Percentiles rank a stretch among this genome's conserved stretches.
phyloP scores from a whole-genome alignment of 2,113 vertebrate species.

The Ailurus styani region DNA sequence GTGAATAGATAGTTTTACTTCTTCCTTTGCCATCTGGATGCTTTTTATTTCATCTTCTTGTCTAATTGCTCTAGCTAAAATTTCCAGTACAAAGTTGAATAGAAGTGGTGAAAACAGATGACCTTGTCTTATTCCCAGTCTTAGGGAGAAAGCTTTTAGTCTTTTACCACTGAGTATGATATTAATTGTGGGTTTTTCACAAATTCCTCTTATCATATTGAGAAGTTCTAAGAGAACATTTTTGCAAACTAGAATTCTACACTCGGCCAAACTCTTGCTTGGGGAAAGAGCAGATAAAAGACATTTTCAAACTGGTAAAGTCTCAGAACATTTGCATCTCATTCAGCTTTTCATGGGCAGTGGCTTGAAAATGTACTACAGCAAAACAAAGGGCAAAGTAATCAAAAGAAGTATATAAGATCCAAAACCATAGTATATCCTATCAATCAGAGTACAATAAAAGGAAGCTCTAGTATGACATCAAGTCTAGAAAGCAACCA shows the following conservation, averaged over 20 bases:
- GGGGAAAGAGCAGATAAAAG: conserved; percentile 24
- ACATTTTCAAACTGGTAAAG: conserved; percentile 16
- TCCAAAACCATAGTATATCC: neutral
- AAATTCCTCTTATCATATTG: neutral
- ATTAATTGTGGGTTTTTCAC: neutral
- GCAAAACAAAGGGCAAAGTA: conserved; percentile 24
- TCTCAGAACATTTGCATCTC: conserved; percentile 1
- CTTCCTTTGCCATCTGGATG: neutral
- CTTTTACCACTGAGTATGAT: neutral
- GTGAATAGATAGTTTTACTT: neutral
- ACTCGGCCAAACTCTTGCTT: conserved; percentile 19
- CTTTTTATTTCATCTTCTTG: conserved; percentile 16
- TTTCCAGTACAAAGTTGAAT: neutral
- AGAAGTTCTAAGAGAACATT: neutral
- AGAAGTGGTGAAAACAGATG: neutral
- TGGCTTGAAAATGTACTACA: neutral
- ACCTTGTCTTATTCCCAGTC: neutral
- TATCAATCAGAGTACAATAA: neutral
- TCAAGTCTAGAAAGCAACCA: neutral
- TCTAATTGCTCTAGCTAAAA: neutral
- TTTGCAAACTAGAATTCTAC: conserved; percentile 16
- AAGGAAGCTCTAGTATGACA: neutral
- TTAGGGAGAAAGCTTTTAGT: neutral
- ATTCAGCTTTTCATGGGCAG: neutral
- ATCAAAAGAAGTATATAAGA: neutral